Base-by-base conservation (phyloP, 2,888 invertebrate genomes). In the Aplocera efformata region DNA sequence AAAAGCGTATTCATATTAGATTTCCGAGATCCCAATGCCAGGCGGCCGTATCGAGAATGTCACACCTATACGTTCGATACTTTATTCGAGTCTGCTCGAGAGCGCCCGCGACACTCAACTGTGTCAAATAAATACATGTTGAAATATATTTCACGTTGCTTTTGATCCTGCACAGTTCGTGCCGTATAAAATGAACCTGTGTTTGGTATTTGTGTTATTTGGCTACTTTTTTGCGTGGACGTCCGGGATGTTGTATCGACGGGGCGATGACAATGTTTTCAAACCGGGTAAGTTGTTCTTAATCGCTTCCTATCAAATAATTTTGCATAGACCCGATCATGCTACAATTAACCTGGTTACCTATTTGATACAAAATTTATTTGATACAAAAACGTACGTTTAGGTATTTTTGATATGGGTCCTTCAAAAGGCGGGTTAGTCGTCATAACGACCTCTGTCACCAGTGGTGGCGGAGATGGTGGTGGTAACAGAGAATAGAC, bases 1-100 rank as follows among this genome's bases (percentile, higher is more conserved):
- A 75, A 80, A 83, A 80, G 63, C 73, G 82, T 81, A 85, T 85
- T 83, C 84, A 85, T 85, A 84, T 85, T 85, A 83, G 82, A 83
- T 84, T 82, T 78, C 72, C 79, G 73, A 78, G 73, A 72, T 71
- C 66, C 71, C 79, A 77, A 78, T 75, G 77, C 67, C 77, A 71
- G 59, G 36, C 45, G 67, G 72, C 75, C 70, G 76, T 74, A 79
- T 74, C 71, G 72, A 77, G 78, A 78, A 75, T 79, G 79, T 78
- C 78, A 68, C 73, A 68, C 73, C 79, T 67, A 80, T 81, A 82
- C 75, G 67, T 74, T 77, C 76, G 70, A 84, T 79, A 83, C 78
- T 81, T 81, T 85, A 84, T 82, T 74, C 74, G 75, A 76, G 73
- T 72, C 71, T 72, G 72, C 69, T 65, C 65, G 74, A 69, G 79